Conservation (phyloP, 92 coral and sea anemone species). For the Phenganax subtilis region DNA sequence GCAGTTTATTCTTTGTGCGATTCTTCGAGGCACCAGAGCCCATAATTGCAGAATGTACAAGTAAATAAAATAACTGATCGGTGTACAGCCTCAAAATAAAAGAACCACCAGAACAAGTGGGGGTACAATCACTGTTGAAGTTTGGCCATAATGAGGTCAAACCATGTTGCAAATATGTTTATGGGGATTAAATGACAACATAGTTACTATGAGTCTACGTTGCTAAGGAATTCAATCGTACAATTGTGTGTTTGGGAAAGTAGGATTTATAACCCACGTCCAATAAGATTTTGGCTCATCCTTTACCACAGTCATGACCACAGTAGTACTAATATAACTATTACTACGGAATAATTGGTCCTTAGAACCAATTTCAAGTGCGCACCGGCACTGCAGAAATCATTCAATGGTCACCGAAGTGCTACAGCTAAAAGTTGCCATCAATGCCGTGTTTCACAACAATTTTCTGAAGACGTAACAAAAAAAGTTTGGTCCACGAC, state of each 20-base stretch:
- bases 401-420: too few relatives aligned
- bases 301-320: too few relatives aligned
- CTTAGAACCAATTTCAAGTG: too few relatives aligned
- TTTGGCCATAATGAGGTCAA: background rate
- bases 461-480: too few relatives aligned
- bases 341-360: too few relatives aligned
- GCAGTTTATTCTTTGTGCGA: constrained; percentile 74
- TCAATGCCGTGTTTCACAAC: too few relatives aligned
- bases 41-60: constrained; percentile 42
- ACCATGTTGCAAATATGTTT: background rate
- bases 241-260: background rate
- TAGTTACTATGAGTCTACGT: constrained; percentile 5
- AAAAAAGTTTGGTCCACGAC: too few relatives aligned
- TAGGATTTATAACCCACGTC: too few relatives aligned
- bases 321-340: too few relatives aligned
- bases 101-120: background rate
- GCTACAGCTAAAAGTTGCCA: too few relatives aligned
- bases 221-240: constrained; percentile 14
- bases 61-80: background rate
- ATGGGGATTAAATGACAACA: constrained; percentile 17
- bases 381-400: too few relatives aligned
- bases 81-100: constrained; percentile 9
- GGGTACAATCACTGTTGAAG: background rate
- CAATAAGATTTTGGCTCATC: too few relatives aligned
- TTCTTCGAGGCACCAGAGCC: constrained; percentile 83